Conservation (phyloP, 2,797 vertebrate genomes). For the Macrochelys suwanniensis region DNA sequence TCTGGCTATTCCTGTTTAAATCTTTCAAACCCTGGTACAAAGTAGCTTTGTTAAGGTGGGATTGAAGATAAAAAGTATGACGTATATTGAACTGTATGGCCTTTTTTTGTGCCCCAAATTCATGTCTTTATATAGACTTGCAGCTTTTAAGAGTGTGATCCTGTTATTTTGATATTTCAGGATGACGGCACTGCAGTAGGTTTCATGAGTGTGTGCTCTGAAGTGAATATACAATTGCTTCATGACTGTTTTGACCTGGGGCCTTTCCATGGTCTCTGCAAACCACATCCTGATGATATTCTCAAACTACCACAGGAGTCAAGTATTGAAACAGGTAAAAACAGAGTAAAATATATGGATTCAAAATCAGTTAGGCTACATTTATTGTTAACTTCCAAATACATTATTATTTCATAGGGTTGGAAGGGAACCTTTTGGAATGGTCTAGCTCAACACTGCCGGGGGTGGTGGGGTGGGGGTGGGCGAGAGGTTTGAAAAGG, state of each 20-base stretch:
- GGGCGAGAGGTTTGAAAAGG: background rate
- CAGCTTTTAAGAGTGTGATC: background rate
- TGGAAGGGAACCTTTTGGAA: background rate
- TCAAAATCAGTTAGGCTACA: background rate
- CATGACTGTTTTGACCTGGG: constrained; percentile 86
- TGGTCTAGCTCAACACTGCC: background rate
- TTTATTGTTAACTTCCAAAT: background rate
- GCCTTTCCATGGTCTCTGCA: constrained; percentile 85
- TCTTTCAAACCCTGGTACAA: background rate
- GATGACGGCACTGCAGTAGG: constrained; percentile 83
- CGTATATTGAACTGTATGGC: background rate
- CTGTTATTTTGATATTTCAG: constrained; percentile 79
- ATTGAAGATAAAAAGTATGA: background rate
- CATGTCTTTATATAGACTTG: background rate
- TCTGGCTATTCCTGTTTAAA: background rate
- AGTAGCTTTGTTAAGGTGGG: background rate
- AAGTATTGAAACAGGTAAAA: constrained; percentile 50
- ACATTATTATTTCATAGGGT: background rate
- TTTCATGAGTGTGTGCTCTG: constrained; percentile 87
- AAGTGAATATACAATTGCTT: constrained; percentile 83
- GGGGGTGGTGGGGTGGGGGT: too few species aligned
- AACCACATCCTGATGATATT: constrained; percentile 75
- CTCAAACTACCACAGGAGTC: constrained; percentile 44
- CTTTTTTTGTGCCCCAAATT: background rate
- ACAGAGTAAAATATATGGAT: background rate